phyloP scores from a whole-genome alignment of 2,113 vertebrate species.

The Budorcas taxicolor region DNA sequence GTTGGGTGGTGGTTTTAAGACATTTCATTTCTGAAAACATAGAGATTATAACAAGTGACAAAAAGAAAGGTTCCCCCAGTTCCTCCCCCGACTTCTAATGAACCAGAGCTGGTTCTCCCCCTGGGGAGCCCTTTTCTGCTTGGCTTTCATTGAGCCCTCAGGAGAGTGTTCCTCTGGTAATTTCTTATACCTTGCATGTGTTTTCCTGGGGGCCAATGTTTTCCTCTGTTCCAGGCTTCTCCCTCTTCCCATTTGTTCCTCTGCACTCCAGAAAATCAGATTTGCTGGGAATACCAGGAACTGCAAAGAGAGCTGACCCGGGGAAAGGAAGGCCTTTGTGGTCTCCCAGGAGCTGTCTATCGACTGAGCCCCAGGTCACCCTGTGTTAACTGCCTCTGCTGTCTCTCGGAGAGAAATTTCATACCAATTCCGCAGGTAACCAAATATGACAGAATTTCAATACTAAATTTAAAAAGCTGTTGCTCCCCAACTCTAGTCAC shows the following conservation, averaged over 20 bases:
- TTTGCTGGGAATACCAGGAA: not conserved
- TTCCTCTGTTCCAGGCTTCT: not conserved
- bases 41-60: slow-evolving; percentile 40
- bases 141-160: not conserved
- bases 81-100: not conserved
- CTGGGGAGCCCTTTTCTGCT: not conserved
- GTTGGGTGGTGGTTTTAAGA: slow-evolving; percentile 55
- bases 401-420: not conserved
- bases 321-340: not conserved
- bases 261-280: not conserved
- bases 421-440: not conserved
- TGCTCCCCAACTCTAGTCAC: slow-evolving; percentile 2
- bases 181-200: slow-evolving; percentile 26
- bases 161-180: slow-evolving; percentile 45
- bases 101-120: not conserved
- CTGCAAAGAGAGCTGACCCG: not conserved
- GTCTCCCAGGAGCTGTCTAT: not conserved
- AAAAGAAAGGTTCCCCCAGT: not conserved
- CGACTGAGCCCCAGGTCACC: fast-evolving
- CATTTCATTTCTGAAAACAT: slow-evolving; percentile 61
- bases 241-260: not conserved
- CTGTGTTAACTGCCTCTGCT: not conserved
- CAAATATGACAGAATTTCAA: slow-evolving; percentile 10
- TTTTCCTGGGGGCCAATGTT: not conserved
- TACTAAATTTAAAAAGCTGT: not conserved